Evolutionary conservation across 2,113 vertebrate species (phyloP).

Genomic region (Pachycephala philippinensis): DNA sequence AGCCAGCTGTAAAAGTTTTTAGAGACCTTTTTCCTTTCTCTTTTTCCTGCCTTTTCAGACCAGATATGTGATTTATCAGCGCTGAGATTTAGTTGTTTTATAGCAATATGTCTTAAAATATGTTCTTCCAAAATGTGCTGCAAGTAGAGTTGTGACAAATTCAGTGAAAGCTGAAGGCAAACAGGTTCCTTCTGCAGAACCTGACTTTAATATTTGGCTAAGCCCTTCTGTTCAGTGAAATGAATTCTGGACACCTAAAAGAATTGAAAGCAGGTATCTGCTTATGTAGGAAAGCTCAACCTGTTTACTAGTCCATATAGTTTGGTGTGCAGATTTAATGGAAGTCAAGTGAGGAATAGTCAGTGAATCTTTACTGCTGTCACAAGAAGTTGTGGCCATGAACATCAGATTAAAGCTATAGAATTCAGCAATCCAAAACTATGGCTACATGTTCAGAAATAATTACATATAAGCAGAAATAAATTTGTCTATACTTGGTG

Average conservation of each 20-base stretch:
- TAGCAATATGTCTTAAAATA: conserved; percentile 60
- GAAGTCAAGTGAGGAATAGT: background rate
- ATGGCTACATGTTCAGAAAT: background rate
- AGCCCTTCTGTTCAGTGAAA: background rate
- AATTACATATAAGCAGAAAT: background rate
- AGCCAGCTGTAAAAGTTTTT: background rate
- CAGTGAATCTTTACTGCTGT: background rate
- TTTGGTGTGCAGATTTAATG: background rate
- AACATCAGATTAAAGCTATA: background rate
- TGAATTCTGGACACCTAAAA: background rate
- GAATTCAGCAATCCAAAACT: background rate
- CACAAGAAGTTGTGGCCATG: background rate
- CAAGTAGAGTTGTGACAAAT: conserved; percentile 44
- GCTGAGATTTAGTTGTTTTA: conserved; percentile 32
- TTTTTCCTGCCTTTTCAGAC: background rate
- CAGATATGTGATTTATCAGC: conserved; percentile 41
- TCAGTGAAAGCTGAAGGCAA: conserved; percentile 18
- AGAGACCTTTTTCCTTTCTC: background rate
- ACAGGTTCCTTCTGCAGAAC: conserved; percentile 15
- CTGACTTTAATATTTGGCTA: background rate
- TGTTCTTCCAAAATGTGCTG: conserved; percentile 46
- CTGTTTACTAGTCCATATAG: background rate
- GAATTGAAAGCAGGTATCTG: background rate
- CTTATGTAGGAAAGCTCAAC: background rate
- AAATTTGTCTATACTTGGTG: background rate